Evolutionary conservation across 2,888 invertebrate species (phyloP).

Genomic region (Agrotis exclamationis): DNA sequence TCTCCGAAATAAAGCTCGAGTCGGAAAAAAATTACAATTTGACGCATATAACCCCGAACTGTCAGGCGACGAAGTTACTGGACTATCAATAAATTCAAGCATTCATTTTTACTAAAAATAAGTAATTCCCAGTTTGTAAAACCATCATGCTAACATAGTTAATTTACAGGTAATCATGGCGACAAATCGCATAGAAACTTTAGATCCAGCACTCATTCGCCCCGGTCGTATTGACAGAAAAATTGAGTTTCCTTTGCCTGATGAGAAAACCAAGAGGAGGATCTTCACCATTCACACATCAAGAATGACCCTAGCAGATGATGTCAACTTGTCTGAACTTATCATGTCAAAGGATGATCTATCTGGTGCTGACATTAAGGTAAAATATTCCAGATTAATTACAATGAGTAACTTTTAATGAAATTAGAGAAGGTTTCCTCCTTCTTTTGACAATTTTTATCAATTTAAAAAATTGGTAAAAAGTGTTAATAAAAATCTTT

Average conservation of each 20-base stretch:
- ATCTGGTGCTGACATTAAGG: constrained; percentile 99
- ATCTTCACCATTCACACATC: constrained; percentile 99
- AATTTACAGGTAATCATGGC: constrained; percentile 97
- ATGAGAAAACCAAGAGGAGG: constrained; percentile 99
- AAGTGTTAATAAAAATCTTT: too few species aligned
- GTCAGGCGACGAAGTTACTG: too few species aligned
- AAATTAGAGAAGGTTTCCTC: too few species aligned
- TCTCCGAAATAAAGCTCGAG: too few species aligned
- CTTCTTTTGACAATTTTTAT: too few species aligned
- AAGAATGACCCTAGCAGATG: constrained; percentile 99
- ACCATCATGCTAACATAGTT: not conserved
- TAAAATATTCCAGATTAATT: constrained; percentile 69
- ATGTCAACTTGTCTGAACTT: constrained; percentile 99
- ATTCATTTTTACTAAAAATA: not conserved
- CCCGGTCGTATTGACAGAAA: constrained; percentile 99
- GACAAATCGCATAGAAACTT: constrained; percentile 99
- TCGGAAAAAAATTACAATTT: too few species aligned
- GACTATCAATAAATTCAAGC: too few species aligned
- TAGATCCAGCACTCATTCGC: constrained; percentile 99
- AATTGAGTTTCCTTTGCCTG: constrained; percentile 99
- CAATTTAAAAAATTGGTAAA: too few species aligned
- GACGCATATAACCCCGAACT: too few species aligned
- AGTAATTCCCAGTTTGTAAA: not conserved
- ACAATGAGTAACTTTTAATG: too few species aligned
- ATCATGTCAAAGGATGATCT: constrained; percentile 99